These are phyloP conservation scores for Drosophila prostipennis DNA, from an alignment of 2,888 invertebrate genomes.

Conservation along the genomic window DNA sequence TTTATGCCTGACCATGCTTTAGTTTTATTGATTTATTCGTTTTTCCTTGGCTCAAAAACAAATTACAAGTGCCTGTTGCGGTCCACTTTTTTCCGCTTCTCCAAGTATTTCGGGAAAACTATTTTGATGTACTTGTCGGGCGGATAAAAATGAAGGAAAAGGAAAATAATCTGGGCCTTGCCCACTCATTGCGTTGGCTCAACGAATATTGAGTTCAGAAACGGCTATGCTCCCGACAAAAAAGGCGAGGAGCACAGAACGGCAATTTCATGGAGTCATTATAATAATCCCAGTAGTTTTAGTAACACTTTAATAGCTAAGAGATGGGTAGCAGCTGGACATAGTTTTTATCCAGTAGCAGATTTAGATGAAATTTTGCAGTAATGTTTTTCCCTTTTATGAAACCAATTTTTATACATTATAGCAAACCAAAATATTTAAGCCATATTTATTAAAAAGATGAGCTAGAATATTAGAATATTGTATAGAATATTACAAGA, in stretches of 20 bases:
- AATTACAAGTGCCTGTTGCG: slow-evolving; percentile 51
- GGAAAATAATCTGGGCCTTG: slow-evolving; percentile 2
- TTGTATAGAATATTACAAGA: too few species aligned
- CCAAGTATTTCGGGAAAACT: slow-evolving; percentile 29
- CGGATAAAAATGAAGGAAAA: not conserved
- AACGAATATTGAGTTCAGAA: not conserved
- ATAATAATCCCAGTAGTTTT: not conserved
- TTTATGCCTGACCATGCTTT: slow-evolving; percentile 57
- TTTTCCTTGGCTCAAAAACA: slow-evolving; percentile 28
- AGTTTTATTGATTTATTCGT: slow-evolving; percentile 63
- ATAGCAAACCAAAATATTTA: too few species aligned
- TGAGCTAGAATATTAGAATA: too few species aligned
- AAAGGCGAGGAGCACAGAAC: not conserved
- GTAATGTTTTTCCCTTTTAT: too few species aligned
- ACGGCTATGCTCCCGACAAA: not conserved
- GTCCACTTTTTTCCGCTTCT: slow-evolving; percentile 27
- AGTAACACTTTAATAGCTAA: not conserved
- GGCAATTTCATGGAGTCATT: slow-evolving; percentile 3
- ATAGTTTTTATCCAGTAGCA: too few species aligned
- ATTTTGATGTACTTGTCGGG: slow-evolving; percentile 22
- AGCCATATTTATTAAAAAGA: too few species aligned
- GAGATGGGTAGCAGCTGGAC: too few species aligned
- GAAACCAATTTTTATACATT: too few species aligned
- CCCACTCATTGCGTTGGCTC: not conserved
- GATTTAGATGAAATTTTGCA: too few species aligned